These are phyloP conservation scores for Montipora efflorescens DNA, from an alignment of 64 coral and sea anemone species.

Conservation along the genomic window DNA sequence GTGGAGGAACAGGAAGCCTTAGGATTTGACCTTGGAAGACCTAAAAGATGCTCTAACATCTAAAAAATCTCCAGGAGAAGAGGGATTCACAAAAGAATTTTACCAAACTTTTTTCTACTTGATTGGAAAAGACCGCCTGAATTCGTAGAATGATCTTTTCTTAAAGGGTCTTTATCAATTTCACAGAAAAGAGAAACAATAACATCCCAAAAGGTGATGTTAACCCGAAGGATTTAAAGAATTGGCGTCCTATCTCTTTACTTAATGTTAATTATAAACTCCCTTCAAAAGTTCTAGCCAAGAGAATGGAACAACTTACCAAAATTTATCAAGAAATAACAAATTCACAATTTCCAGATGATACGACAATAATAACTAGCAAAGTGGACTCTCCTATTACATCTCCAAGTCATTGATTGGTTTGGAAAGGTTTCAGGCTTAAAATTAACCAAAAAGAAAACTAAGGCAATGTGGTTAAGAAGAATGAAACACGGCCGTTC, in stretches of 20 bases:
- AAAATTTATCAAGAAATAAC: constrained; percentile 27
- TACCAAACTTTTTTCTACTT: background rate
- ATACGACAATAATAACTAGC: background rate
- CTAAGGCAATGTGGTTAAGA: background rate
- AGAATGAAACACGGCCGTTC: background rate
- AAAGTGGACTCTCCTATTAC: background rate
- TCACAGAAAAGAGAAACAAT: constrained; percentile 52
- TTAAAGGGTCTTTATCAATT: constrained; percentile 9
- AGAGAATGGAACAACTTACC: constrained; percentile 22
- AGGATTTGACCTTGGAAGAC: background rate
- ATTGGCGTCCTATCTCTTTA: constrained; percentile 38
- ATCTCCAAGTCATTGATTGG: background rate
- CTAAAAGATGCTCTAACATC: constrained; percentile 5
- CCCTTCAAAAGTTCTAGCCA: constrained; percentile 31
- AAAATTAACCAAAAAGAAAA: background rate
- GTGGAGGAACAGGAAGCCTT: background rate
- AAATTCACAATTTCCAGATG: background rate
- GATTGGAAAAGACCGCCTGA: background rate
- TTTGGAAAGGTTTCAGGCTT: background rate
- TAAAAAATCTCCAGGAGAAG: constrained; percentile 17
- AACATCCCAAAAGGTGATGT: constrained; percentile 29
- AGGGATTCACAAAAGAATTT: background rate
- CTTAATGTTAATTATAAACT: background rate
- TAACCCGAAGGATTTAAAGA: too few species aligned
- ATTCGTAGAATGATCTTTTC: background rate